phyloP scores from a whole-genome alignment of 1,140 invertebrate species.

The Leptinotarsa undecemlineata region DNA sequence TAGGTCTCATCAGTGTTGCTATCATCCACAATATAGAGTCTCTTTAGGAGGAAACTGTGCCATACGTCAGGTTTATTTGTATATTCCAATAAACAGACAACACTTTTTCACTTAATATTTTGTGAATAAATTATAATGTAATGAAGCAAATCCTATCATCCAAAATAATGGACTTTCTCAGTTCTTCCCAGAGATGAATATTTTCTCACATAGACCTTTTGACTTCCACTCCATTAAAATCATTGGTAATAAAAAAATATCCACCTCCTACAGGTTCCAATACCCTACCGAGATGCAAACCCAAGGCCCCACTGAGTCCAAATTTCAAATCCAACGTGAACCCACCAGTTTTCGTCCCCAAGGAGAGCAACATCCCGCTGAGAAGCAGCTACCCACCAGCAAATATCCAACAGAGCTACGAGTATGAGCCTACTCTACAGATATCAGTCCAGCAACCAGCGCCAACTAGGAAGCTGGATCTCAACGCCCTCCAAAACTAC shows the following conservation, averaged over 20 bases:
- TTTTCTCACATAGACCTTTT: no score
- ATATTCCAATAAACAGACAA: no score
- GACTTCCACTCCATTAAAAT: no score
- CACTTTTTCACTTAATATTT: no score
- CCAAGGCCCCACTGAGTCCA: slow-evolving; percentile 48
- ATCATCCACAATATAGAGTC: no score
- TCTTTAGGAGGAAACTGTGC: no score
- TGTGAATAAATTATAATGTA: no score
- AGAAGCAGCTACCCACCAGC: slow-evolving; percentile 57
- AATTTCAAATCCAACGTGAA: slow-evolving; percentile 26
- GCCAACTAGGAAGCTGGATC: slow-evolving; percentile 38
- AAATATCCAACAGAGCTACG: slow-evolving; percentile 31
- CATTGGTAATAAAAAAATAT: not conserved
- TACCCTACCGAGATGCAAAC: slow-evolving; percentile 59
- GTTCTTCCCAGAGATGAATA: no score
- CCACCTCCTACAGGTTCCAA: slow-evolving; percentile 56
- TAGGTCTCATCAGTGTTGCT: no score
- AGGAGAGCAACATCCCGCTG: slow-evolving; percentile 54
- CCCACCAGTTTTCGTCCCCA: slow-evolving; percentile 54
- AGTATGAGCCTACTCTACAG: slow-evolving; percentile 19
- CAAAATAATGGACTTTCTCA: no score
- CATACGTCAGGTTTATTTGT: no score
- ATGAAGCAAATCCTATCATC: no score
- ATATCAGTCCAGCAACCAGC: slow-evolving; percentile 29
- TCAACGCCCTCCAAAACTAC: slow-evolving; percentile 63